phyloP scores from a whole-genome alignment of 30 jellyfish, hydroid and myxozoan species.

The Turritopsis rubra region DNA sequence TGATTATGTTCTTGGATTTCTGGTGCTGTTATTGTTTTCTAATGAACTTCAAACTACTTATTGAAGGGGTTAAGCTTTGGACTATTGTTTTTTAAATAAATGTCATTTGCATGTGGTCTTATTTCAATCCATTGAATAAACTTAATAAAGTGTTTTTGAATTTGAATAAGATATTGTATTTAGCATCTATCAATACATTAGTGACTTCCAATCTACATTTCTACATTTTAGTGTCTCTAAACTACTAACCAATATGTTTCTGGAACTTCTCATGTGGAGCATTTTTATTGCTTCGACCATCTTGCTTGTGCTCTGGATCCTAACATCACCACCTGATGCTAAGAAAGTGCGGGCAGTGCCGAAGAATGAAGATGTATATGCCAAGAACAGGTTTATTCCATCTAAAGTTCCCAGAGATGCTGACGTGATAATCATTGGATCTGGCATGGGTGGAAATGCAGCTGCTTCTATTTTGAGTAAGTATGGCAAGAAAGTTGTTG shows the following conservation, averaged over 20 bases:
- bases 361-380: slow-evolving; percentile 46
- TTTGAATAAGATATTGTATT: too few species aligned
- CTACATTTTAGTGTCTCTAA: background rate
- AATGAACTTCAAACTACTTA: too few species aligned
- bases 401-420: slow-evolving; percentile 54
- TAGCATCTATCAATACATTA: too few species aligned
- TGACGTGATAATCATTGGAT: slow-evolving; percentile 64
- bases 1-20: too few species aligned
- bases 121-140: too few species aligned
- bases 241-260: background rate
- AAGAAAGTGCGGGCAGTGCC: slow-evolving; percentile 36
- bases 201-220: too few species aligned
- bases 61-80: too few species aligned
- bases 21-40: too few species aligned
- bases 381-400: slow-evolving; percentile 63
- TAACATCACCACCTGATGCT: slow-evolving; percentile 47
- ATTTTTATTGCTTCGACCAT: slow-evolving; percentile 29
- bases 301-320: slow-evolving; percentile 36
- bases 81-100: too few species aligned
- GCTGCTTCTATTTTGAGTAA: slow-evolving; percentile 68
- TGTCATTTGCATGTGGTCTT: too few species aligned
- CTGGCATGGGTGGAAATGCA: slow-evolving; percentile 86
- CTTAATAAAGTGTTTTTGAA: too few species aligned
- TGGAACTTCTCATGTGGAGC: slow-evolving; percentile 25
- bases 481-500: slow-evolving; percentile 49